These are phyloP conservation scores for Nymphicus hollandicus DNA, from an alignment of 2,113 vertebrate species.

Conservation along the genomic window DNA sequence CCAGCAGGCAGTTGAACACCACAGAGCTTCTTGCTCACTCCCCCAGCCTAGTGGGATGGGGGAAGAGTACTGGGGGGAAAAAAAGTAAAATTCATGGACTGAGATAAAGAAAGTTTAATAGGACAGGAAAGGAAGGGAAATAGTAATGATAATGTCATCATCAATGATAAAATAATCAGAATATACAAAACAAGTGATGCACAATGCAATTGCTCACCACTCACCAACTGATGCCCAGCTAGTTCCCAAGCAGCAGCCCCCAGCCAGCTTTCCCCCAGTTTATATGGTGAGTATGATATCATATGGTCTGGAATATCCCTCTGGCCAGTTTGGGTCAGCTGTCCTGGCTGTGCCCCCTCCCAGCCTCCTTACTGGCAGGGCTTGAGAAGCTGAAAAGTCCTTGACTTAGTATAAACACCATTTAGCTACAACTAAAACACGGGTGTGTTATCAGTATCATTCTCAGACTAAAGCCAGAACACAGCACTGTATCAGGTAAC, in stretches of 20 bases:
- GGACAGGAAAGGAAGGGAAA: neutral
- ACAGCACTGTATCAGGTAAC: neutral
- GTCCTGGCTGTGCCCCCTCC: neutral
- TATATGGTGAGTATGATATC: neutral
- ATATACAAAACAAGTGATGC: neutral
- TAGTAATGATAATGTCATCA: neutral
- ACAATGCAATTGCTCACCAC: neutral
- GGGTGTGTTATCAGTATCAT: neutral
- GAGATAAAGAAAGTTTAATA: no score
- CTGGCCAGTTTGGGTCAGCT: neutral
- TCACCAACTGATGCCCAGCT: neutral
- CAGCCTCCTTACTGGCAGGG: neutral
- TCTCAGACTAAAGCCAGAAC: neutral
- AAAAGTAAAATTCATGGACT: neutral
- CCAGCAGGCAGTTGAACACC: neutral
- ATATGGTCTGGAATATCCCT: neutral
- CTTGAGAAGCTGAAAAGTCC: neutral
- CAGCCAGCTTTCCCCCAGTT: neutral
- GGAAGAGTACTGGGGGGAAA: neutral
- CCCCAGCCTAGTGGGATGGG: neutral
- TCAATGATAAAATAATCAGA: neutral
- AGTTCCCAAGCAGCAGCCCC: neutral
- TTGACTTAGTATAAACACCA: neutral
- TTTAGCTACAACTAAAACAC: neutral
- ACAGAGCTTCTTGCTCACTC: neutral